A percentile compares a stretch with the other conserved stretches of the same genome.
phyloP scores from a whole-genome alignment of 2,797 vertebrate genomes.

The Synanceia verrucosa region DNA sequence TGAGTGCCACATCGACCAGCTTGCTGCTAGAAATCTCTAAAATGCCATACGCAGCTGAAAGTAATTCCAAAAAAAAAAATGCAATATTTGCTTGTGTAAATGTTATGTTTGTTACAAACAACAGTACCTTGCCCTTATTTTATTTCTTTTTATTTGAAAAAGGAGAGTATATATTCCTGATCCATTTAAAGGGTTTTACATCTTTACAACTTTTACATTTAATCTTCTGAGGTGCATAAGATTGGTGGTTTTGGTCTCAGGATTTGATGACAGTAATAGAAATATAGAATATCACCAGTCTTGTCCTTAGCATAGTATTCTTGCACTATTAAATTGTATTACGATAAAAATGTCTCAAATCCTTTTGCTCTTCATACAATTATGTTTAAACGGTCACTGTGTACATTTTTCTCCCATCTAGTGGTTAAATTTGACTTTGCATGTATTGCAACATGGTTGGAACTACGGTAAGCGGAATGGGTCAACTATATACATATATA shows the following conservation, averaged over 20 bases:
- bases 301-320: neutral
- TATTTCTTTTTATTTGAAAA: neutral
- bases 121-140: neutral
- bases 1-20: neutral
- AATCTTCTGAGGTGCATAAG: accelerated
- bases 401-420: no score
- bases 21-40: neutral
- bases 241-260: neutral
- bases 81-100: neutral
- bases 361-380: neutral
- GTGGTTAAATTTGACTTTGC: no score
- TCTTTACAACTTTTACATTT: no score
- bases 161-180: neutral
- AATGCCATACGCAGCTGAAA: neutral
- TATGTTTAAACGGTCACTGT: slow-evolving; percentile 2
- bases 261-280: neutral
- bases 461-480: no score
- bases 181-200: neutral
- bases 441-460: no score
- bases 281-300: neutral
- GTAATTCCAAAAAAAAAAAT: neutral
- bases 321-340: neutral
- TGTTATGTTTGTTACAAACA: neutral
- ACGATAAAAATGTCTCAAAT: slow-evolving; percentile 2
- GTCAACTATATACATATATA: no score